Base-by-base conservation (phyloP, 2,113 vertebrate genomes). In the Noturus placidus region DNA sequence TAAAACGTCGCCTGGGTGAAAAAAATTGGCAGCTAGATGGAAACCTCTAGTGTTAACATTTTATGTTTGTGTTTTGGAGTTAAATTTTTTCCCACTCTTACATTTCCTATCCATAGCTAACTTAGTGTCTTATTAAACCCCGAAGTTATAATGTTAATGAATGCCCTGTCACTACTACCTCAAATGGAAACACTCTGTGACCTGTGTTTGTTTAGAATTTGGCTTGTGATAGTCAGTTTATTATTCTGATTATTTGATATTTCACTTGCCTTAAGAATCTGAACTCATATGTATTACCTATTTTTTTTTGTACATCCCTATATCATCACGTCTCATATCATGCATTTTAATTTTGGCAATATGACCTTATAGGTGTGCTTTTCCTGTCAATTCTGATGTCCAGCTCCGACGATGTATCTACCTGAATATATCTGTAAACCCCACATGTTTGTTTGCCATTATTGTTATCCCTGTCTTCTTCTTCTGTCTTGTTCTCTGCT, bases 381-480 rank as follows among this genome's bases (percentile, higher is more conserved):
- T 82, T 82, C 56, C 72, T 83, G 38, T 63, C 72, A 61, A 7
- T 78, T 87, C 72, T 13, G 35, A 77, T 54, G 87, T 20, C 82
- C 80, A 65, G 63, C 59, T 54, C 77, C 63, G 67, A 59, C 59
- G 33, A 54, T 35, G n/a, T 77, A 69, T 52, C 90, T 70, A 57
- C 65, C 42, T 65, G 80, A 82, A 61, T 76, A 65, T 92, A 90
- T 93, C 93, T 83, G 17, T 46, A 54, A 65, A n/a, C 54, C 59
- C 89, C 46, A 7, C 82, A 91, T 89, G 74, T 81, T 78, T 74
- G 14, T 82, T 84, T 74, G 76, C 83, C 82, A 89, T 92, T 86
- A 89, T 87, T 93, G 94, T 92, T 94, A 95, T 93, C 93, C 89
- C 93, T 95, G 91, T 92, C 90, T 88, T 88, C 42, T 87, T 72